Base-by-base conservation (phyloP, 2,888 invertebrate species). In the Panzeria rudis region DNA sequence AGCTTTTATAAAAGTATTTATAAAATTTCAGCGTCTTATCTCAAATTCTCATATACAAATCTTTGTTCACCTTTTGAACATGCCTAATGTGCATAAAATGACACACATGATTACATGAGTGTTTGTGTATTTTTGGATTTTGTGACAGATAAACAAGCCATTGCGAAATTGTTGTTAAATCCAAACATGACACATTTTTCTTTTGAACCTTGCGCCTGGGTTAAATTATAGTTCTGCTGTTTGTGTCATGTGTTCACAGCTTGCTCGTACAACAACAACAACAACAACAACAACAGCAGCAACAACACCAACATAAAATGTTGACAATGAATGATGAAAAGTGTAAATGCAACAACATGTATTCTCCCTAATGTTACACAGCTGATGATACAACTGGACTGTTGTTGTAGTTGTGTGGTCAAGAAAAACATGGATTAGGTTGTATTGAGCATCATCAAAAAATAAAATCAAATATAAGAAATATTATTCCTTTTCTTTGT, bases 291-390 rank as follows among this genome's bases (percentile, higher is more conserved):
- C 29, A 75, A 38, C 38, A 38, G 11, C 38, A 38, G 1, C 13
- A 38, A 3, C 3, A 13, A 1, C 13, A 38, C 38, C 8, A 38
- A 11, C 11, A 9, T 35, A 35, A 35, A 9, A 3, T 38, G 54
- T 72, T 59, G 80, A 66, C 72, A 72, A 56, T 64, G 64, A 80
- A 47, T 80, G 72, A 80, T 66, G 80, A 35, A 66, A 80, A 66
- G n/a, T 56, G 54, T 54, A 72, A 17, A 20, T 61, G 44, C 25
- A 56, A 52, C 56, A 56, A 52, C n/a, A 41, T 23, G 44, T 41
- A 9, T 25, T 25, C 25, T 7, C 35, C 44, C 20, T n/a, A 50
- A 71, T 64, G 11, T 35, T 72, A 15, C 20, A 52, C 13, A 64
- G 23, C 17, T 47, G 17, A 13, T 8, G 23, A n/a, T 29, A 8